phyloP scores from a whole-genome alignment of 2,888 invertebrate genomes.

The Myathropa florea region DNA sequence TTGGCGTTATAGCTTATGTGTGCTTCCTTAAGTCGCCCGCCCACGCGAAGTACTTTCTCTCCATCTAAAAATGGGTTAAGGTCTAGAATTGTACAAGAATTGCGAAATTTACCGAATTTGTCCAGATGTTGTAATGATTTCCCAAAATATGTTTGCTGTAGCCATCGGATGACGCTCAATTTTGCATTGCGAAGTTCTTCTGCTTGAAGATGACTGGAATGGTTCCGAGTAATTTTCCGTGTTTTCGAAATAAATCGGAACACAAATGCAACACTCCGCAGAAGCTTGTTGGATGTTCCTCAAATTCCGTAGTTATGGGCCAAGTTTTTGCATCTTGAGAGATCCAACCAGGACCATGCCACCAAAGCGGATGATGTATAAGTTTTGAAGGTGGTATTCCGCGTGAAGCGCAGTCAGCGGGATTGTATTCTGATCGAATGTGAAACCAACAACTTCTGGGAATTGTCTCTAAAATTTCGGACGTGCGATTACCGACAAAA shows the following conservation, averaged over 20 bases:
- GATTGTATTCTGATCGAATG: conserved; percentile 59
- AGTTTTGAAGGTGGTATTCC: conserved; percentile 55
- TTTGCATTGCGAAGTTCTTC: neutral
- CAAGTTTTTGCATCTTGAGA: neutral
- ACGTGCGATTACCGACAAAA: conserved; percentile 58
- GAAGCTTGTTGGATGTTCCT: neutral
- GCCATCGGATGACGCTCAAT: neutral
- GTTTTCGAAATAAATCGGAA: too few relatives aligned
- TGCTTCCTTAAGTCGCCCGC: conserved; percentile 5
- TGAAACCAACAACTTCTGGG: conserved; percentile 60
- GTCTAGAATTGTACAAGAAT: neutral
- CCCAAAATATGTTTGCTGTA: neutral
- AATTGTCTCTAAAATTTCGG: conserved; percentile 49
- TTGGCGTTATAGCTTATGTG: neutral
- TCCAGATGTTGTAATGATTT: neutral
- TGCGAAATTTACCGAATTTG: too few relatives aligned
- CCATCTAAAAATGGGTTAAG: conserved; percentile 13
- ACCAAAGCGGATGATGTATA: conserved; percentile 56
- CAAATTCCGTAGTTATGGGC: neutral
- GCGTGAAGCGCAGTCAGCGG: conserved; percentile 70
- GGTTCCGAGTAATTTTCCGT: too few relatives aligned
- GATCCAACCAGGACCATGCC: conserved; percentile 57
- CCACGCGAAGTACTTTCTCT: neutral
- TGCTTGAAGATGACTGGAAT: neutral
- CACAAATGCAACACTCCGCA: neutral